A percentile compares a stretch with the other conserved stretches of the same genome.
These are phyloP conservation scores for Callaeas wilsoni DNA, from an alignment of 2,113 vertebrate genomes.

Conservation along the genomic window DNA sequence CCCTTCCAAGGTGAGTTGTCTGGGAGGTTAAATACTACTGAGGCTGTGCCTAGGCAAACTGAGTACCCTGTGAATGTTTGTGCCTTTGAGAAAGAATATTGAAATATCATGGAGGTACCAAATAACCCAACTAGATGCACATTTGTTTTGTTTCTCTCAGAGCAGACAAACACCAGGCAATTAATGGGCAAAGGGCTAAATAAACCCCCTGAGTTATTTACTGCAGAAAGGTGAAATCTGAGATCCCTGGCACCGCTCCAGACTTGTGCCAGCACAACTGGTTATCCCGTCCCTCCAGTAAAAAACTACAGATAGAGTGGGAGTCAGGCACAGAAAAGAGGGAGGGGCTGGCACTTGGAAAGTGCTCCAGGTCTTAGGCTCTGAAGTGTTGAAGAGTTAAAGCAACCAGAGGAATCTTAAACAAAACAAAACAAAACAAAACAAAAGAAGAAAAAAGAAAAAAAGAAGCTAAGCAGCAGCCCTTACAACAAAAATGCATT, in stretches of 20 bases:
- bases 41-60: neutral
- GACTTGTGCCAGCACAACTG: neutral
- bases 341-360: neutral
- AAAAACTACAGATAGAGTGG: neutral
- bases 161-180: neutral
- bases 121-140: neutral
- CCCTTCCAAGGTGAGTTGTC: neutral
- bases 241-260: neutral
- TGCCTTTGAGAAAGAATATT: neutral
- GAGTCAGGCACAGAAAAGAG: neutral
- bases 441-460: neutral
- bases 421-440: neutral
- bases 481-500: neutral
- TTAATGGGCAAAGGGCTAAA: neutral
- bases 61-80: neutral
- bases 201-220: neutral
- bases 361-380: neutral
- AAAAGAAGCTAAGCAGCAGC: neutral
- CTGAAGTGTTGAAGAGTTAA: neutral
- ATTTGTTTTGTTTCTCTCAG: neutral
- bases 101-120: neutral
- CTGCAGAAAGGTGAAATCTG: neutral
- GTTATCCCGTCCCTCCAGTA: neutral
- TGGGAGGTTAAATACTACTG: neutral
- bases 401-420: neutral